Evolutionary conservation across 2,797 vertebrate genomes (phyloP), one percentile per base, ranked within the genome.

Genomic region (Esox masquinongy): DNA sequence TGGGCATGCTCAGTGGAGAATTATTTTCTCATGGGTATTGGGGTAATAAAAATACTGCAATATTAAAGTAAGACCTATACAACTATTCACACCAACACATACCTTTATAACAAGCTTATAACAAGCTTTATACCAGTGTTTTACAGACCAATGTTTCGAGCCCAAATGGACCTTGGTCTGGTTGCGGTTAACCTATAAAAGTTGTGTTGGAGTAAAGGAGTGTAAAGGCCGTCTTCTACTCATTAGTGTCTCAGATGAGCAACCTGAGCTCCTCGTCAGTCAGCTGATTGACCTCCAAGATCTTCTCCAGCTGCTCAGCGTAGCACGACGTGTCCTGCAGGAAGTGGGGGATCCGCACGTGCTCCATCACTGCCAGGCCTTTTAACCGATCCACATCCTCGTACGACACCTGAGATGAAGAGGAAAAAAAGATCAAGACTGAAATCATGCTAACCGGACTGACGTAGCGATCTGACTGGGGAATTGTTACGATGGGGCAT

Each of bases 321-420:
- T 98, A 99, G 1, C 90, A 92, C 1, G 31, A 61, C 5, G 91
- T 92, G 86, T 99, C 95, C 84, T 96, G 96, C 84, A 99, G 87
- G 79, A 98, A 99, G 88, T 98, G 96, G 0, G 97, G 97, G 74
- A 98, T 95, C 70, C 96, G 93, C 82, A 93, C 90, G 69, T 96
- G 96, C 36, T 97, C 95, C 66, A 87, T 93, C 70, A 95, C 93
- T 0, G 94, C 96, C 74, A 96, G 64, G 2, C 84, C 89, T 74
- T 94, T 96, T 74, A 99, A 90, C 16, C 95, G 95, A 12, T 97
- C 97, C 86, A 97, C 91, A 0, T 99, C 97, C 88, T 99, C 97
- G 0, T 94, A 98, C 0, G 97, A 97, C 77, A 98, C 95, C 97
- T 98, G 77, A 3, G 69, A 19, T 63, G 22, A 49, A 31, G 70